Conservation (phyloP, 2,888 invertebrate species). For the Sarcophaga rosellei region DNA sequence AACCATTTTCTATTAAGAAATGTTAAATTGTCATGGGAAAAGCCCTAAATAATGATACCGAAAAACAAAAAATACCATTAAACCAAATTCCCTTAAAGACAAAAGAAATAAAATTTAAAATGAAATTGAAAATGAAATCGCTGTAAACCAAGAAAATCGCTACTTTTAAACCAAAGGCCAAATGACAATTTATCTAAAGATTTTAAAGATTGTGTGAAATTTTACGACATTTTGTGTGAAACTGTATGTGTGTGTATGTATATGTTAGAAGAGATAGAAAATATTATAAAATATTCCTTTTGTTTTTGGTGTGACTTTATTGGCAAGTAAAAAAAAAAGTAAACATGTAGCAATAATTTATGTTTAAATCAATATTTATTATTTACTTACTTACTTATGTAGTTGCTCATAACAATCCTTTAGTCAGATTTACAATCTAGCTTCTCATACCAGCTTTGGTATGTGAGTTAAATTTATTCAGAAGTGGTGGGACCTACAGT, state of each 20-base stretch:
- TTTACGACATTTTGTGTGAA: not conserved
- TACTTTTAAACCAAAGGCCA: constrained; percentile 56
- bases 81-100: constrained; percentile 1
- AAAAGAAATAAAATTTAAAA: constrained; percentile 23
- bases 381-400: too few relatives aligned
- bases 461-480: too few relatives aligned
- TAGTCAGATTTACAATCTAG: too few relatives aligned
- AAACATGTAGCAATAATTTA: too few relatives aligned
- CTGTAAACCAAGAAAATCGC: constrained; percentile 1
- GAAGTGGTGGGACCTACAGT: too few relatives aligned
- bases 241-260: not conserved
- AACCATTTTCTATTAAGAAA: constrained; percentile 54
- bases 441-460: too few relatives aligned
- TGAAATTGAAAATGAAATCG: constrained; percentile 43
- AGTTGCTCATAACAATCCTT: too few relatives aligned
- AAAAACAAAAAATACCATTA: constrained; percentile 2
- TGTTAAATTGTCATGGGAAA: constrained; percentile 67
- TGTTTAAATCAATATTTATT: too few relatives aligned
- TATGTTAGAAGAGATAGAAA: not conserved
- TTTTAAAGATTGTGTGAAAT: not conserved
- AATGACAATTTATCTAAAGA: constrained; percentile 40
- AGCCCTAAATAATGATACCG: constrained; percentile 61
- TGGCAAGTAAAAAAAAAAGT: too few relatives aligned
- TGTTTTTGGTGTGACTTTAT: not conserved
- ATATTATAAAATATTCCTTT: not conserved